A percentile compares a stretch with the other conserved stretches of the same genome.
phyloP scores from a whole-genome alignment of 2,797 vertebrate species.

The Oreonectes daqikongensis region DNA sequence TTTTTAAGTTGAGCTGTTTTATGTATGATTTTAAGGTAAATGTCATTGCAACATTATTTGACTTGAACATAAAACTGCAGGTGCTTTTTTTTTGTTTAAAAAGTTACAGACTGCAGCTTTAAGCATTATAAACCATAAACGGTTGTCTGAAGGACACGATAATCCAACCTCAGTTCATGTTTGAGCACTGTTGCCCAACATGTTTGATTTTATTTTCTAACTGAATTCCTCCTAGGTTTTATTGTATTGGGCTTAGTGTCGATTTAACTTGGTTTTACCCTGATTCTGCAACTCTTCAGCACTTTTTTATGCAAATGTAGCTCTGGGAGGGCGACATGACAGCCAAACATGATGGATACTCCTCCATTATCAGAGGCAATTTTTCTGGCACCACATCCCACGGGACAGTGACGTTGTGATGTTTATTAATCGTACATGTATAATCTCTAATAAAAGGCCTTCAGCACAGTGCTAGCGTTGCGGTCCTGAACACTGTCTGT shows the following conservation, averaged over 20 bases:
- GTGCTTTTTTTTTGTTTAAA: no score
- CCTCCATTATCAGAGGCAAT: slow-evolving; percentile 67
- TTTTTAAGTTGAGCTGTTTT: no score
- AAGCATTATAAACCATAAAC: background rate
- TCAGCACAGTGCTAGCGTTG: slow-evolving; percentile 58
- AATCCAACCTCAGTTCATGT: background rate
- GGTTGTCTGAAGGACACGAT: background rate
- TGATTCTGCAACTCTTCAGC: slow-evolving; percentile 13
- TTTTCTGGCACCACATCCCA: slow-evolving; percentile 59
- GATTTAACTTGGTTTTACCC: slow-evolving; percentile 54
- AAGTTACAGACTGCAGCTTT: no score
- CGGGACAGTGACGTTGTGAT: slow-evolving; percentile 58
- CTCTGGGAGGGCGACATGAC: slow-evolving; percentile 51
- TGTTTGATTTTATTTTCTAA: slow-evolving; percentile 1
- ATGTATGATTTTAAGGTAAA: no score
- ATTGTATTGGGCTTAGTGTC: background rate
- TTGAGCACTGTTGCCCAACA: background rate
- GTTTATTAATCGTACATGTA: slow-evolving; percentile 71
- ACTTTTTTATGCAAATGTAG: slow-evolving; percentile 36
- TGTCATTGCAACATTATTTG: no score
- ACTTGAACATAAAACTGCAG: background rate
- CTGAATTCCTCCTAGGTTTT: background rate
- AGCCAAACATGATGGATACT: slow-evolving; percentile 70
- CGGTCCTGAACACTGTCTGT: slow-evolving; percentile 42
- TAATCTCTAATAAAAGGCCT: slow-evolving; percentile 69